These are phyloP conservation scores for Heliconius sara DNA, from an alignment of 2,888 invertebrate species.

Conservation along the genomic window DNA sequence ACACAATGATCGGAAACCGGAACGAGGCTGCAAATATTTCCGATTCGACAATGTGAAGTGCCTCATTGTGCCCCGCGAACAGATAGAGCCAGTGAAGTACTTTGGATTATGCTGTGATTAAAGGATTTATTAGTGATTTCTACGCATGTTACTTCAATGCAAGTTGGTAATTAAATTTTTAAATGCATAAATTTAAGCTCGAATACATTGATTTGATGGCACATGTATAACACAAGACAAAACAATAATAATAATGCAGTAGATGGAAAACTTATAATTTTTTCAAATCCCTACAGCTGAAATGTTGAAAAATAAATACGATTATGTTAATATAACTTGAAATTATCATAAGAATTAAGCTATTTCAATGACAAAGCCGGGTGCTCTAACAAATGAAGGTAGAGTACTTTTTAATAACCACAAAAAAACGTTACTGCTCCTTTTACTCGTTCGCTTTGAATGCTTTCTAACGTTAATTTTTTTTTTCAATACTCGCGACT, in stretches of 20 bases:
- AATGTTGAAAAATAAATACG: neutral
- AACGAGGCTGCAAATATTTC: conserved; percentile 58
- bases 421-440: neutral
- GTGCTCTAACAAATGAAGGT: neutral
- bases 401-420: conserved; percentile 2
- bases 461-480: neutral
- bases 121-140: conserved; percentile 38
- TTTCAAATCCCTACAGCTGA: neutral
- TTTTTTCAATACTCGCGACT: neutral
- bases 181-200: neutral
- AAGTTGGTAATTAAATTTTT: conserved; percentile 33
- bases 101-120: conserved; percentile 36
- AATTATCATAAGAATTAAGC: neutral
- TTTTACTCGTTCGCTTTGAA: neutral
- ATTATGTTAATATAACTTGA: neutral
- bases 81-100: conserved; percentile 20
- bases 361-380: conserved; percentile 12
- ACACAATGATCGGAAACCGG: conserved; percentile 62
- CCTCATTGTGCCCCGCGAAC: conserved; percentile 32
- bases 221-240: neutral
- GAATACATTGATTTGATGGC: neutral
- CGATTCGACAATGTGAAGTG: conserved; percentile 66
- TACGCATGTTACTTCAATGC: conserved; percentile 33
- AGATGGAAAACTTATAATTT: neutral
- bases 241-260: neutral